Percentiles rank a stretch among this genome's conserved stretches.
These are phyloP conservation scores for Cichladusa arquata DNA, from an alignment of 2,113 vertebrate species.

Conservation along the genomic window DNA sequence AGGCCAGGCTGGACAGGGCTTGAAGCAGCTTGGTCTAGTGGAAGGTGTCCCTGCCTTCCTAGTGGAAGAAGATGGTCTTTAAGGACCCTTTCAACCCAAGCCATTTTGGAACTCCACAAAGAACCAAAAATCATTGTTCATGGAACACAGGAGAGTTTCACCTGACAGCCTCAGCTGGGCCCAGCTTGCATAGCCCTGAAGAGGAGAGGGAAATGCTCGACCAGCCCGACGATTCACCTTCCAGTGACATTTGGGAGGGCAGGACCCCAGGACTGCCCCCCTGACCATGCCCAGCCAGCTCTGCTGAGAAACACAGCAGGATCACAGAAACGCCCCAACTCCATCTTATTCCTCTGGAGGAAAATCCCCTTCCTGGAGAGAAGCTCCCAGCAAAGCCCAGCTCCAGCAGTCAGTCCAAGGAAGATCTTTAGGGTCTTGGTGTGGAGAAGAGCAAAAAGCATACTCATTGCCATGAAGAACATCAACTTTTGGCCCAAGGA, in stretches of 20 bases:
- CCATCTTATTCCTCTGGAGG: neutral
- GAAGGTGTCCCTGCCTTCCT: neutral
- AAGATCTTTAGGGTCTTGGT: neutral
- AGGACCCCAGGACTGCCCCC: neutral
- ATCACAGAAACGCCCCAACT: neutral
- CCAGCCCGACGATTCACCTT: fast-evolving
- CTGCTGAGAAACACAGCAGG: neutral
- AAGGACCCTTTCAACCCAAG: neutral
- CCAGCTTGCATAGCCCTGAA: neutral
- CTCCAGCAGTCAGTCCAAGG: neutral
- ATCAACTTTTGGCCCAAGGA: neutral
- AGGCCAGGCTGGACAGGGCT: fast-evolving
- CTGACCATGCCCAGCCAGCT: neutral
- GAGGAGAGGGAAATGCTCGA: neutral
- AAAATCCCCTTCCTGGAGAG: neutral
- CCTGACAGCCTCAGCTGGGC: fast-evolving
- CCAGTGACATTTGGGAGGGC: neutral
- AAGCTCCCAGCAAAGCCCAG: neutral
- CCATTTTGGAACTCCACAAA: neutral
- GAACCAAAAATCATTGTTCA: neutral
- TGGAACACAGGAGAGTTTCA: neutral
- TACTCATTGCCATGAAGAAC: fast-evolving
- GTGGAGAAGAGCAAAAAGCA: neutral
- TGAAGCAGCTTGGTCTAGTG: neutral
- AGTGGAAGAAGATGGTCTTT: neutral